These are phyloP conservation scores for Eremophila alpestris DNA, from an alignment of 2,797 vertebrate genomes.

Conservation along the genomic window DNA sequence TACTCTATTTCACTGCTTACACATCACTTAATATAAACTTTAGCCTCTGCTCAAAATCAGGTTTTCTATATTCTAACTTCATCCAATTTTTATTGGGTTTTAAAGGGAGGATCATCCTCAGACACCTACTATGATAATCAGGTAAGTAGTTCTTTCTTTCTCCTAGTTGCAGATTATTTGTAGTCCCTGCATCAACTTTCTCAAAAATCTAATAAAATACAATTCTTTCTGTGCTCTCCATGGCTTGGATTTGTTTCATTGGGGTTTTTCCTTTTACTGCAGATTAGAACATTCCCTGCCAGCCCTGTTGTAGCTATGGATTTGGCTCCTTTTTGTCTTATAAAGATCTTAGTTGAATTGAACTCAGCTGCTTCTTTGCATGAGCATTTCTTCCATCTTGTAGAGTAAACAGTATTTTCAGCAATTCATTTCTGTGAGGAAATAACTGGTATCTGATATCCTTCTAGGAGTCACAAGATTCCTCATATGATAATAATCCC, in stretches of 20 bases:
- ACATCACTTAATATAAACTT: not conserved
- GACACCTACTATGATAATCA: conserved; percentile 31
- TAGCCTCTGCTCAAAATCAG: not conserved
- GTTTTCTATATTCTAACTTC: not conserved
- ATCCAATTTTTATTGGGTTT: not conserved
- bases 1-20: not conserved
- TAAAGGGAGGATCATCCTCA: conserved; percentile 37
- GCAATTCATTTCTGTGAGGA: not conserved
- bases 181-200: not conserved
- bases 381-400: not conserved
- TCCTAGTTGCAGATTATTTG: not conserved
- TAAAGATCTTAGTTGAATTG: not conserved
- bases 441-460: conserved; percentile 23
- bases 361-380: not conserved
- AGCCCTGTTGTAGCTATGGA: not conserved
- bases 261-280: not conserved
- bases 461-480: conserved; percentile 45
- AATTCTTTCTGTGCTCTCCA: not conserved
- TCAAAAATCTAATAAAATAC: not conserved
- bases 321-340: not conserved
- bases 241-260: not conserved
- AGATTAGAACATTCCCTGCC: not conserved
- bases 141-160: not conserved
- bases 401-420: not conserved
- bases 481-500: conserved; percentile 1